Base-by-base conservation (phyloP, 2,113 vertebrate genomes). In the Arizona elegans region DNA sequence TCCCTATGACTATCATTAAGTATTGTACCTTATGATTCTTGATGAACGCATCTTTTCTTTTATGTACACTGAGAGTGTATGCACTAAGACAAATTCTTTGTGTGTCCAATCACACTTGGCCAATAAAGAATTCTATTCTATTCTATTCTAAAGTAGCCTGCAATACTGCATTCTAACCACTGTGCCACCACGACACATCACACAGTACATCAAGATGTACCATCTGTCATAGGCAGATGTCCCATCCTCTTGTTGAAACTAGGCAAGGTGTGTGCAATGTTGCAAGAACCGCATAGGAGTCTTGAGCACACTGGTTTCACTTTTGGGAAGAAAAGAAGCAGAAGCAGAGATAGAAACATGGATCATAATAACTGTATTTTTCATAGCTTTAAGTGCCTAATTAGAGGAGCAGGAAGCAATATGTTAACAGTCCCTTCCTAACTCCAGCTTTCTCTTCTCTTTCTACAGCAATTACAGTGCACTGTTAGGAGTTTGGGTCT, bases 401-500 rank as follows among this genome's bases (percentile, higher is more conserved):
- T 1, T 53, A 11, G 24, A 0, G 1, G 0, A 0, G 3, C 33
- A 29, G 55, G 29, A 33, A 86, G 7, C 70, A 81, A 19, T 8
- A 13, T 2, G 4, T 38, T 13, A 26, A 81, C n/a, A 6, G 24
- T 6, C 56, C 9, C 15, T 87, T 12, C 4, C 59, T 93, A 87
- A 93, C 56, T 12, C 62, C 56, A 65, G n/a, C 50, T 81, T 55
- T 91, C 8, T 53, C 94, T 52, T 90, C 23, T 43, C 26, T 95
- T 95, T 95, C 38, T 92, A 0, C 2, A 99, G 99, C 97, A 99
- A 99, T 95, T 99, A 99, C 97, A 99, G 99, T 0, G 99, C 99
- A 0, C 96, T 99, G 95, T 95, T 99, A 17, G 99, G 99, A 7
- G 99, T 99, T 96, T 99, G 99, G 99, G 99, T 99, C 97, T 99